Evolutionary conservation across 2,888 invertebrate genomes (phyloP), one percentile per base, ranked within the genome.

Genomic region (Dioctria rufipes): DNA sequence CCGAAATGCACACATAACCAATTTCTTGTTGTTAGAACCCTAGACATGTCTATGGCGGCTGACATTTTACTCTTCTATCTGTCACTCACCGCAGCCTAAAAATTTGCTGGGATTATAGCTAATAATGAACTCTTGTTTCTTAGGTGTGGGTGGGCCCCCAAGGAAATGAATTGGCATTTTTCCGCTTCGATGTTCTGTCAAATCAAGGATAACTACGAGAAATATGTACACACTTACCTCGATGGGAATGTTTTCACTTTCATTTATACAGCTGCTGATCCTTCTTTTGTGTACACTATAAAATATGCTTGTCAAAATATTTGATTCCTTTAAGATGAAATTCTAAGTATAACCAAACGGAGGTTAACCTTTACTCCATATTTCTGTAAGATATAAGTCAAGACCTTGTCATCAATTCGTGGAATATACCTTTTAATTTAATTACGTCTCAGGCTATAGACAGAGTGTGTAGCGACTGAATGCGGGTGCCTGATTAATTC

Each of bases 101-200:
- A 58, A 61, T 73, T 73, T n/a, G n/a, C 73, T 73, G 58, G 73
- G 60, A 58, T 73, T 73, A 73, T 42, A 42, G 69, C 69, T 60
- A 73, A 73, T 73, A 73, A 73, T 73, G 73, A 73, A 60, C 73
- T 73, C 73, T n/a, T 25, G 54, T 25, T 73, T 73, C 61, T 61
- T 73, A 4, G 73, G 51, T 69, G 69, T 69, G 51, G 69, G 69
- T 69, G 69, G 25, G 69, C 69, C 69, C 37, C 6, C 51, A 51
- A 54, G 54, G n/a, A 54, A n/a, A 69, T 69, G 69, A 69, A 51
- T 69, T 69, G 69, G 37, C 51, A 69, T 69, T 69, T 69, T n/a
- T 51, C 40, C 51, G 69, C 39, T 51, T 37, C 51, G 39, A 65
- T 13, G 9, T 51, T 9, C 51, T 69, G 39, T 69, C 49, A 25